A percentile compares a stretch with the other conserved stretches of the same genome.
These are phyloP conservation scores for Chrysochloris asiatica DNA, from an alignment of 2,113 vertebrate genomes.

Conservation along the genomic window DNA sequence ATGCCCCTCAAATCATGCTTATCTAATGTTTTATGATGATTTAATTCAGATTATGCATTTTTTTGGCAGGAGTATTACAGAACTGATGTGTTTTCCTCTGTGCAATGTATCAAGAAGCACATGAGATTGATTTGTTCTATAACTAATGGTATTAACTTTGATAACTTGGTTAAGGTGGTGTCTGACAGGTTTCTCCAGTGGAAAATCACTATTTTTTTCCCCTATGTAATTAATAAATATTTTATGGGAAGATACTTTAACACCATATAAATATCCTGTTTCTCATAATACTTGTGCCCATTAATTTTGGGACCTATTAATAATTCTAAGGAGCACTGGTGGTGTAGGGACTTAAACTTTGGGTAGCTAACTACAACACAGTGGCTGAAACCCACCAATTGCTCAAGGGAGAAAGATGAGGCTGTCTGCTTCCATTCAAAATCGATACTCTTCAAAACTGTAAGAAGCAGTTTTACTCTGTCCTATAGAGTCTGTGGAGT, in stretches of 20 bases:
- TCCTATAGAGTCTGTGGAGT: too few relatives aligned
- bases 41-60: too few relatives aligned
- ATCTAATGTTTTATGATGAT: too few relatives aligned
- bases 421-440: too few relatives aligned
- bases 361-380: too few relatives aligned
- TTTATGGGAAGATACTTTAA: constrained; percentile 6
- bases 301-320: background rate
- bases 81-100: background rate
- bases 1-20: too few relatives aligned
- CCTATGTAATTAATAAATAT: background rate
- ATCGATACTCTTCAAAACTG: too few relatives aligned
- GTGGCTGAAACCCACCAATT: too few relatives aligned
- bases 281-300: background rate
- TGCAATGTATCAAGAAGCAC: background rate
- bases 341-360: too few relatives aligned
- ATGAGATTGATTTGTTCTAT: background rate
- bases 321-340: too few relatives aligned
- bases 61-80: background rate
- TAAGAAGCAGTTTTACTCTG: too few relatives aligned
- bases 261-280: background rate
- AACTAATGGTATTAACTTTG: background rate
- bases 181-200: background rate
- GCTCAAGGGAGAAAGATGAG: too few relatives aligned
- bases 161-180: background rate
- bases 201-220: background rate